Base-by-base conservation (phyloP, 1,140 invertebrate species). In the Dreissena polymorpha region DNA sequence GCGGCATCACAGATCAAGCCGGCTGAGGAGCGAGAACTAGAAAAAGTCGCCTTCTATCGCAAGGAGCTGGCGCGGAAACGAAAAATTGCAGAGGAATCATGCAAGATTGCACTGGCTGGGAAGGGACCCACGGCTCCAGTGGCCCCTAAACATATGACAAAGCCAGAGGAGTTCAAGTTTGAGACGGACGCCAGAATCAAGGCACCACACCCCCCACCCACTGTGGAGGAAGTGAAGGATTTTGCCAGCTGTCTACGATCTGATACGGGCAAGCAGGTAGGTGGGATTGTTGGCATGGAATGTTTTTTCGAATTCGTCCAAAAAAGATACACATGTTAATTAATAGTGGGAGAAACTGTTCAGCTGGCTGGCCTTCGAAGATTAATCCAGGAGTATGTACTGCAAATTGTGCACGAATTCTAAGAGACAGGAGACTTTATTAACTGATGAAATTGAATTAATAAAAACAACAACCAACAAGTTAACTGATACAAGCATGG, bases 121-220 rank as follows among this genome's bases (percentile, higher is more conserved):
- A 84, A 81, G 77, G 75, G 29, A 6, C 87, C 91, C 21, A 69
- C 74, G 16, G 51, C 10, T 64, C 25, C 67, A 81, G 10, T 65
- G 16, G 86, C 84, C 10, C 63, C 49, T n/a, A 76, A 71, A 14
- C 85, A 88, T 51, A 82, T 87, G 18, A 92, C 91, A 49, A 77
- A 84, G 16, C 86, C 90, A 10, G 57, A 86, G 53, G 88, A 86
- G 25, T 91, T 92, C 69, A 72, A 88, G 53, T 92, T 92, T 80
- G 68, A 88, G 29, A 91, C 91, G 18, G 91, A 92, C 82, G 80
- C 65, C 16, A 85, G 90, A 25, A 74, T 92, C 13, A 91, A 91
- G 69, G 76, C 78, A 21, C 87, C 88, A 27, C 63, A 68, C 0
- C 83, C 83, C 67, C 85, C 89, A 21, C 79, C 85, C 14, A 71